phyloP scores from a whole-genome alignment of 2,113 vertebrate species.

The Trichechus manatus region DNA sequence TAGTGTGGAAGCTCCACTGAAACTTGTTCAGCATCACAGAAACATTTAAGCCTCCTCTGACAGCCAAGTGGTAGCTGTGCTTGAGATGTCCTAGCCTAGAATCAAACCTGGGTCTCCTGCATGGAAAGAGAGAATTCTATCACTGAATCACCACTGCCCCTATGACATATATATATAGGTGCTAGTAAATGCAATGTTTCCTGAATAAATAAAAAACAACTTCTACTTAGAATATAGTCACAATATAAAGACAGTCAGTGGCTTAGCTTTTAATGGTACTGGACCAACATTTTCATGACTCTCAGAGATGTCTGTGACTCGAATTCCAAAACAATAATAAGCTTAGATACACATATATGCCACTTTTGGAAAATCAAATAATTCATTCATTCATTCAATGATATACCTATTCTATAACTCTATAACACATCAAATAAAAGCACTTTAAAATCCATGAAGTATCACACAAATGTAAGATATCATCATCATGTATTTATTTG shows the following conservation, averaged over 20 bases:
- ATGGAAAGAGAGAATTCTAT: background rate
- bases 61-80: background rate
- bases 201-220: constrained; percentile 7
- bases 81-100: background rate
- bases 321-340: constrained; percentile 57
- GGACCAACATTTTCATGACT: constrained; percentile 35
- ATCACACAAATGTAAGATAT: background rate
- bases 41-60: background rate
- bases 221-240: constrained; percentile 49
- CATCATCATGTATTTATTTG: constrained; percentile 1
- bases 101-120: background rate
- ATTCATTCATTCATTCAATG: constrained; percentile 7
- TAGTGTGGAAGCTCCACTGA: background rate
- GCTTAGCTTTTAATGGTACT: background rate
- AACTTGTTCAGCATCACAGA: background rate
- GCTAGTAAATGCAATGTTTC: background rate
- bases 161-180: background rate
- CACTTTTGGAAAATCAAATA: constrained; percentile 50
- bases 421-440: constrained; percentile 46
- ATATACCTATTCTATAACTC: background rate
- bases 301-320: background rate
- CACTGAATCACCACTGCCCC: background rate
- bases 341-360: constrained; percentile 40
- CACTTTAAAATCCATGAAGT: constrained; percentile 4
- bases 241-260: background rate